Percentiles rank a stretch among this genome's conserved stretches.
Evolutionary conservation across 2,797 vertebrate species (phyloP).

Genomic region (Neosilurus mollespiculum): DNA sequence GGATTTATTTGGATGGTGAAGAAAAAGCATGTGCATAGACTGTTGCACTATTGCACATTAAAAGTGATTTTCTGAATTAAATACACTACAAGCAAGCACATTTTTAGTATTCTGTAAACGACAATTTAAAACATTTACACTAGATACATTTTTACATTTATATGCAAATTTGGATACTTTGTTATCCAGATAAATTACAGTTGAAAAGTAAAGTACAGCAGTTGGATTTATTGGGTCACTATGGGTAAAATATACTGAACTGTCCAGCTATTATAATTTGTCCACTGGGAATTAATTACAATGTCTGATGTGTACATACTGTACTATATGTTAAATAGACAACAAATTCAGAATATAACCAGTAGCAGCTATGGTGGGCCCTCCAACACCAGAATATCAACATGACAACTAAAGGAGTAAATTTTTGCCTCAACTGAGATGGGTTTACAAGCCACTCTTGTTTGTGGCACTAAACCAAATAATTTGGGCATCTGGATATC

Average conservation of each 20-base stretch:
- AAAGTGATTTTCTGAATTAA: background rate
- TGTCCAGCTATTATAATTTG: background rate
- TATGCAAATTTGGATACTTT: background rate
- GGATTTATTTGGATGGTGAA: background rate
- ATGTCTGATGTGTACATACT: background rate
- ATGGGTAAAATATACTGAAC: background rate
- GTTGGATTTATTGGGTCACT: background rate
- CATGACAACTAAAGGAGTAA: too few species aligned
- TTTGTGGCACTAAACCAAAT: too few species aligned
- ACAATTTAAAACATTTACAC: too few species aligned
- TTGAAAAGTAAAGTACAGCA: background rate
- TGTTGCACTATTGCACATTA: background rate
- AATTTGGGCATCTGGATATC: too few species aligned
- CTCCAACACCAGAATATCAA: too few species aligned
- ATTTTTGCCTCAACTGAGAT: too few species aligned
- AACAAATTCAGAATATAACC: background rate
- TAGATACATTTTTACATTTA: background rate
- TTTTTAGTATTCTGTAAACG: background rate
- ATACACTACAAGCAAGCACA: background rate
- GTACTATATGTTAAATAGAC: background rate
- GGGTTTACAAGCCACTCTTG: too few species aligned
- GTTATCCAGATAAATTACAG: background rate
- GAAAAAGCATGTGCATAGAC: background rate
- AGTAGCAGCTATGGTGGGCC: too few species aligned
- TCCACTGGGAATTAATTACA: background rate